These are phyloP conservation scores for Euura lappo DNA, from an alignment of 1,140 invertebrate genomes.

Conservation along the genomic window DNA sequence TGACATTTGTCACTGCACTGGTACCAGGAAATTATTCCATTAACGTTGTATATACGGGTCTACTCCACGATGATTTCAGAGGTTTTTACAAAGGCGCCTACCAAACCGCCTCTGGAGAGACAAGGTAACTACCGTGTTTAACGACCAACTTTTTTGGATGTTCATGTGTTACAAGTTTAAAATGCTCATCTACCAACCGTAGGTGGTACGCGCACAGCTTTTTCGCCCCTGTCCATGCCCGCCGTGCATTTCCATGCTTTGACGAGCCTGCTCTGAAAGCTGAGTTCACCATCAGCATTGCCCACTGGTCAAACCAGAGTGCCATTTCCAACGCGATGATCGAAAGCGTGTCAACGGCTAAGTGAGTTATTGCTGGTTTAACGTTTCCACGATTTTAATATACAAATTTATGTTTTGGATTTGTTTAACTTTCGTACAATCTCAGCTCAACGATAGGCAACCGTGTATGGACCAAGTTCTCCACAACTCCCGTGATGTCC, in stretches of 20 bases:
- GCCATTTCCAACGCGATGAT: slow-evolving; percentile 70
- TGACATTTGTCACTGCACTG: slow-evolving; percentile 44
- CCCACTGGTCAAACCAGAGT: slow-evolving; percentile 58
- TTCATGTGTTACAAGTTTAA: not conserved
- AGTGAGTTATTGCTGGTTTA: slow-evolving; percentile 45
- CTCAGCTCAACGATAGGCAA: slow-evolving; percentile 19
- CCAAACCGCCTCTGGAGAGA: slow-evolving; percentile 18
- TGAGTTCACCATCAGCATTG: slow-evolving; percentile 69
- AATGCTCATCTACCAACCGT: too few relatives aligned
- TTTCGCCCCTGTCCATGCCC: slow-evolving; percentile 74
- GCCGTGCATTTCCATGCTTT: slow-evolving; percentile 78
- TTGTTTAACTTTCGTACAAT: too few relatives aligned
- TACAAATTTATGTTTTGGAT: too few relatives aligned
- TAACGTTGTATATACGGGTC: slow-evolving; percentile 18
- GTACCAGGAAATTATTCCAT: slow-evolving; percentile 24
- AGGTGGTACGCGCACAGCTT: slow-evolving; percentile 69
- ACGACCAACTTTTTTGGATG: too few relatives aligned
- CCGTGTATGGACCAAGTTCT: slow-evolving; percentile 59
- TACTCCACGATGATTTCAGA: slow-evolving; percentile 34
- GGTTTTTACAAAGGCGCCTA: slow-evolving; percentile 69
- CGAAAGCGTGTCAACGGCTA: slow-evolving; percentile 25
- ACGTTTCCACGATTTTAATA: not conserved
- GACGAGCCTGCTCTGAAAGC: slow-evolving; percentile 81
- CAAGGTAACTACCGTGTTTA: not conserved
- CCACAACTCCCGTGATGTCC: slow-evolving; percentile 69